Evolutionary conservation across 2,113 vertebrate species (phyloP).

Genomic region (Cranoglanis bouderius): DNA sequence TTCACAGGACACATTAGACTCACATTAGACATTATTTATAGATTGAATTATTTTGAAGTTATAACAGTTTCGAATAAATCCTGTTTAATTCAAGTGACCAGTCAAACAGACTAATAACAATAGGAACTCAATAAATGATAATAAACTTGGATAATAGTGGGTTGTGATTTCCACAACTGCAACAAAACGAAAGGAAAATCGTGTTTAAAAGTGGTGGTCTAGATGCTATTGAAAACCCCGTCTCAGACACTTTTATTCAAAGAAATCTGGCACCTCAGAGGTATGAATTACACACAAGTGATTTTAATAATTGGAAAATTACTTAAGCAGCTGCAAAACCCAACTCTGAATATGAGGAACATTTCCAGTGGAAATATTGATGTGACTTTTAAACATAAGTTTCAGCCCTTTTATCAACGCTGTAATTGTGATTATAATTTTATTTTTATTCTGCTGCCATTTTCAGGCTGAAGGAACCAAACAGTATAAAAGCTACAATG

Average conservation of each 20-base stretch:
- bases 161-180: background rate
- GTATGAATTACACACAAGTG: too few relatives aligned
- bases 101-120: background rate
- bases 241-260: too few relatives aligned
- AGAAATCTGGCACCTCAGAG: too few relatives aligned
- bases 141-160: too few relatives aligned
- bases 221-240: too few relatives aligned
- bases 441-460: background rate
- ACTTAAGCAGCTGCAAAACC: background rate
- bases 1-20: background rate
- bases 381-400: constrained; percentile 62
- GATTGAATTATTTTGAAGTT: background rate
- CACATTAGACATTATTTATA: background rate
- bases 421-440: background rate
- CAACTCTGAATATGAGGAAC: background rate
- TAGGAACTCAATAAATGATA: background rate
- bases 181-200: background rate
- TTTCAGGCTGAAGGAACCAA: constrained; percentile 72
- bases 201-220: too few relatives aligned
- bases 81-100: background rate
- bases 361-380: constrained; percentile 63
- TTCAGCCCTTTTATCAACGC: background rate
- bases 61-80: too few relatives aligned
- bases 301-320: too few relatives aligned
- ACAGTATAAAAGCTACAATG: constrained; percentile 65